phyloP scores from a whole-genome alignment of 1,140 invertebrate species.

The Listronotus bonariensis region DNA sequence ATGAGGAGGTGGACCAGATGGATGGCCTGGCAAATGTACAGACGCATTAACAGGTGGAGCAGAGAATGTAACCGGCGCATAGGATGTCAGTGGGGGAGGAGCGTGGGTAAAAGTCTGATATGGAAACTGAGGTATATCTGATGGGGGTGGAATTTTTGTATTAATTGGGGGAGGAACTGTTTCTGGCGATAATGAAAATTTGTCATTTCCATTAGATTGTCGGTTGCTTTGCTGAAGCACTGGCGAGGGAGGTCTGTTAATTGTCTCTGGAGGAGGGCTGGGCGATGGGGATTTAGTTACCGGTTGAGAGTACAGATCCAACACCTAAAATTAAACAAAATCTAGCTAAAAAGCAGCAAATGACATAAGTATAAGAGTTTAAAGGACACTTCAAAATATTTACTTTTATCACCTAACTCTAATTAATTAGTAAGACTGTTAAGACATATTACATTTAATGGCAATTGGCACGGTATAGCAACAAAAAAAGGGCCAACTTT shows the following conservation, averaged over 20 bases:
- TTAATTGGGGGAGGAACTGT: conserved; percentile 44
- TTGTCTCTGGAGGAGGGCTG: conserved; percentile 50
- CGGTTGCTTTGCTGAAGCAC: conserved; percentile 1
- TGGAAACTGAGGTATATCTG: conserved; percentile 43
- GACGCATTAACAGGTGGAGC: conserved; percentile 38
- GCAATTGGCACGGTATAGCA: no score
- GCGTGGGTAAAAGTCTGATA: conserved; percentile 58
- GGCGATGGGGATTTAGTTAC: conserved; percentile 56
- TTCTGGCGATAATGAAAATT: conserved; percentile 28
- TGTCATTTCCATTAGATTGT: conserved; percentile 42
- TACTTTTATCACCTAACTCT: no score
- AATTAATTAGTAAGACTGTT: no score
- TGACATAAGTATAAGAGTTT: no score
- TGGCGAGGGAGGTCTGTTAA: conserved; percentile 5
- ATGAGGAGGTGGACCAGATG: conserved; percentile 52
- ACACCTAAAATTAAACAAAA: no score
- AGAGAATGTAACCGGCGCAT: conserved; percentile 27
- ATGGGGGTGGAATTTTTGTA: conserved; percentile 57
- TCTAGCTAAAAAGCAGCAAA: conserved; percentile 4
- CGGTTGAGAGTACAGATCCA: conserved; percentile 80
- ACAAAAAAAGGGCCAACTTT: no score
- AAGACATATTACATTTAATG: no score
- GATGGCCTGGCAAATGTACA: conserved; percentile 44
- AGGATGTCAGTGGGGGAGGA: conserved; percentile 40
- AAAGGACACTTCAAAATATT: no score